Percentiles rank a stretch among this genome's conserved stretches.
Conservation (phyloP, 2,888 invertebrate genomes). For the Metacarcinus magister region DNA sequence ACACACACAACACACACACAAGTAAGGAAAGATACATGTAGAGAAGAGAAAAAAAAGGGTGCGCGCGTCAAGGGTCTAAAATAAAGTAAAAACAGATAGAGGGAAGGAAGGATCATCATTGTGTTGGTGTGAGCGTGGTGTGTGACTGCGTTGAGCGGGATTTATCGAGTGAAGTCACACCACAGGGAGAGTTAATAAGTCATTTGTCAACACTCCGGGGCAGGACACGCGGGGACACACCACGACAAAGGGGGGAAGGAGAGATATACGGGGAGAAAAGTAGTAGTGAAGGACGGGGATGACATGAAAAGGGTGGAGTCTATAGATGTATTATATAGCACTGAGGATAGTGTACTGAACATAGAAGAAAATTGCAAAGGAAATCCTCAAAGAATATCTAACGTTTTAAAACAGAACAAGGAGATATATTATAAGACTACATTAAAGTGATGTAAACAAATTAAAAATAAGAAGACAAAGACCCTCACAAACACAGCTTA, state of each 20-base stretch:
- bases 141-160: slow-evolving; percentile 1
- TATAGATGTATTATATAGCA: background rate
- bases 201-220: background rate
- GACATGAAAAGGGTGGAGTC: background rate
- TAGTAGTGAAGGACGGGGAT: background rate
- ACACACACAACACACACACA: slow-evolving; percentile 3
- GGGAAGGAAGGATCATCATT: background rate
- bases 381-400: no score
- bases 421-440: background rate
- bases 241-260: background rate
- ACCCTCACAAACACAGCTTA: background rate
- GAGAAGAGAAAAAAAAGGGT: background rate
- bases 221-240: background rate
- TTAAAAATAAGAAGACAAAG: background rate
- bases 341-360: no score
- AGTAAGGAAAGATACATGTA: background rate
- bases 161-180: slow-evolving; percentile 11
- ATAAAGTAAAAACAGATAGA: background rate
- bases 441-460: background rate
- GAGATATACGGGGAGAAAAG: background rate
- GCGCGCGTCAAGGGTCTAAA: background rate
- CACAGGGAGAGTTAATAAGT: background rate
- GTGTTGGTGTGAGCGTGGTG: background rate
- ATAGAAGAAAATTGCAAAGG: no score
- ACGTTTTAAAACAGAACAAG: no score